These are phyloP conservation scores for Chrysolina haemoptera DNA, from an alignment of 2,888 invertebrate genomes.

Conservation along the genomic window DNA sequence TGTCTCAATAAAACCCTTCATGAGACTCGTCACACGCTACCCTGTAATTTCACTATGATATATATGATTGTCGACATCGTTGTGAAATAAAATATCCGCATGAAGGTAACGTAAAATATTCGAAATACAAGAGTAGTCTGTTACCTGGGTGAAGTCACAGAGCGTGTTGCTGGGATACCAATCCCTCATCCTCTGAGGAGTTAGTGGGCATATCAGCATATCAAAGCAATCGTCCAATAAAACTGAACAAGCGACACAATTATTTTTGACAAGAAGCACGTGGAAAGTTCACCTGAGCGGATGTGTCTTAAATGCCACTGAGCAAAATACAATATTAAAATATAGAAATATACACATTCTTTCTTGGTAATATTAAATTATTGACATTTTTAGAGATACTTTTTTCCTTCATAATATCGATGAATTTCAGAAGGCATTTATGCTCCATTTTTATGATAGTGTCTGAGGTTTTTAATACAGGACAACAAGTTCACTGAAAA, in stretches of 20 bases:
- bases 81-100: slow-evolving; percentile 7
- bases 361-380: slow-evolving; percentile 65
- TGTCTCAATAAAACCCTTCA: background rate
- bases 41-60: background rate
- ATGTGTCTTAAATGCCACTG: slow-evolving; percentile 60
- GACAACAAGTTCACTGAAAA: background rate
- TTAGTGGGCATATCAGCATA: slow-evolving; percentile 62
- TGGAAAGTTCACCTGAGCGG: slow-evolving; percentile 50
- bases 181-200: slow-evolving; percentile 62
- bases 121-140: slow-evolving; percentile 53
- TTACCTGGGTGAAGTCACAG: slow-evolving; percentile 70
- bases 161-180: slow-evolving; percentile 69
- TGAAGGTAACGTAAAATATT: slow-evolving; percentile 37
- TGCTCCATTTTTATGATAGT: slow-evolving; percentile 5
- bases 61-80: slow-evolving; percentile 5
- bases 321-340: slow-evolving; percentile 65
- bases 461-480: background rate
- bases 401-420: slow-evolving; percentile 17
- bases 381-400: slow-evolving; percentile 59
- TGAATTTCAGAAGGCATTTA: background rate
- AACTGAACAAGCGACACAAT: slow-evolving; percentile 57
- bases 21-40: background rate
- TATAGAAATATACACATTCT: slow-evolving; percentile 63
- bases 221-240: slow-evolving; percentile 65
- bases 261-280: slow-evolving; percentile 56